Percentiles rank a stretch among this genome's conserved stretches.
Evolutionary conservation across 23 tunicate species (phyloP).

Genomic region (Ciona savignyi): DNA sequence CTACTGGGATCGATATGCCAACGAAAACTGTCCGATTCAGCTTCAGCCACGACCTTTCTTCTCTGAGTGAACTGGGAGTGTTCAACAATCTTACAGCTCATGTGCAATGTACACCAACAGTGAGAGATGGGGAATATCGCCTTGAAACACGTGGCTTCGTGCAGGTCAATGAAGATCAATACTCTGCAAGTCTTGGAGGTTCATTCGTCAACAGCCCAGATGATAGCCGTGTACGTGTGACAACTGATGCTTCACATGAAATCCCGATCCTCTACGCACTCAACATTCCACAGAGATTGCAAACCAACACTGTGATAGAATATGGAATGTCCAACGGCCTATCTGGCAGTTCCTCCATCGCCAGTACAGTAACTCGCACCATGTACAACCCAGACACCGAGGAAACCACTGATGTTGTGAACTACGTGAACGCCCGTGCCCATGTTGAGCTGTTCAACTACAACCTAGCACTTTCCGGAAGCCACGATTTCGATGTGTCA

Average conservation of each 20-base stretch:
- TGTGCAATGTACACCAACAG: background rate
- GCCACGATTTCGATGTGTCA: conserved; percentile 26
- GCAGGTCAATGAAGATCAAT: conserved; percentile 12
- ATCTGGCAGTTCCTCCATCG: conserved; percentile 3
- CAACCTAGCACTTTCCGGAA: conserved; percentile 16
- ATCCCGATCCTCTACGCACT: background rate
- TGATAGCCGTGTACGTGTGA: background rate
- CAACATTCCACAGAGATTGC: background rate
- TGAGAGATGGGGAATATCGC: background rate
- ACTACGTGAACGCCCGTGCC: background rate
- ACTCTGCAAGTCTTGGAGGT: background rate
- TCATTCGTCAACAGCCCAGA: background rate
- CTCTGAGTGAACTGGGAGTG: conserved; percentile 4
- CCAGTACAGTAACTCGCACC: conserved; percentile 5
- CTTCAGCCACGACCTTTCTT: background rate
- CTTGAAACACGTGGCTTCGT: background rate
- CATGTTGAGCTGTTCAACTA: conserved; percentile 15
- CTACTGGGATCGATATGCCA: background rate
- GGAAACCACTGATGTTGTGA: background rate
- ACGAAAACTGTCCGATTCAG: conserved; percentile 1
- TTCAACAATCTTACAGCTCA: conserved; percentile 1
- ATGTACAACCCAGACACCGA: conserved; percentile 14
- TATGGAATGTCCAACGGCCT: conserved; percentile 7
- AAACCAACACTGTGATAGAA: background rate
- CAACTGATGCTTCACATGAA: conserved; percentile 1